Evolutionary conservation across 2,888 invertebrate genomes (phyloP).

Genomic region (Epirrhoe tristata): DNA sequence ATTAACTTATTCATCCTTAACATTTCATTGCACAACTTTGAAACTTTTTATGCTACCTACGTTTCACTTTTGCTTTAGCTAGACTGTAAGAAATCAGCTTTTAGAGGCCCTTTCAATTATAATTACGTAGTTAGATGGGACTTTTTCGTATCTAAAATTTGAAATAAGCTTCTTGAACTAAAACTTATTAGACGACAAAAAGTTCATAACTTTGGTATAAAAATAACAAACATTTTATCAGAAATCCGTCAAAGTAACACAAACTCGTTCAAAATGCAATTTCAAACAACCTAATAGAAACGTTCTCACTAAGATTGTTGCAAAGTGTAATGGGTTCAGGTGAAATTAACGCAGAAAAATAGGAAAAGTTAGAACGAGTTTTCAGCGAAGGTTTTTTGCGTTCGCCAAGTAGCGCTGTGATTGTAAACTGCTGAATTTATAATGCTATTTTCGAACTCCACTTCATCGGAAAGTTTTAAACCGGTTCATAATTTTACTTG

Average conservation of each 20-base stretch:
- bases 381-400: slow-evolving; percentile 77
- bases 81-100: slow-evolving; percentile 16
- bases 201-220: background rate
- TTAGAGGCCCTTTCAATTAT: slow-evolving; percentile 3
- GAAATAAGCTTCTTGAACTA: background rate
- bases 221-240: slow-evolving; percentile 24
- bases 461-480: slow-evolving; percentile 82
- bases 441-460: slow-evolving; percentile 84
- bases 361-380: slow-evolving; percentile 86
- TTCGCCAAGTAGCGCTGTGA: slow-evolving; percentile 81
- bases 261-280: slow-evolving; percentile 82
- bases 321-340: slow-evolving; percentile 85
- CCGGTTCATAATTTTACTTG: slow-evolving; percentile 78
- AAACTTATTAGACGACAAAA: background rate
- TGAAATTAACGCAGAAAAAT: slow-evolving; percentile 85
- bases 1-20: slow-evolving; percentile 86
- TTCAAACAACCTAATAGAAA: slow-evolving; percentile 79
- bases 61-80: slow-evolving; percentile 53
- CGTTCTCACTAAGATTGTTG: slow-evolving; percentile 81
- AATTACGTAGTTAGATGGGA: background rate
- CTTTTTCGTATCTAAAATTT: no score
- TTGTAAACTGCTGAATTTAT: slow-evolving; percentile 85
- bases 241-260: slow-evolving; percentile 47
- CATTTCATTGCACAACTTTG: slow-evolving; percentile 83
- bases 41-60: slow-evolving; percentile 62